Percentiles rank a stretch among this genome's conserved stretches.
phyloP scores from a whole-genome alignment of 2,797 vertebrate species.

The Florisuga fusca region DNA sequence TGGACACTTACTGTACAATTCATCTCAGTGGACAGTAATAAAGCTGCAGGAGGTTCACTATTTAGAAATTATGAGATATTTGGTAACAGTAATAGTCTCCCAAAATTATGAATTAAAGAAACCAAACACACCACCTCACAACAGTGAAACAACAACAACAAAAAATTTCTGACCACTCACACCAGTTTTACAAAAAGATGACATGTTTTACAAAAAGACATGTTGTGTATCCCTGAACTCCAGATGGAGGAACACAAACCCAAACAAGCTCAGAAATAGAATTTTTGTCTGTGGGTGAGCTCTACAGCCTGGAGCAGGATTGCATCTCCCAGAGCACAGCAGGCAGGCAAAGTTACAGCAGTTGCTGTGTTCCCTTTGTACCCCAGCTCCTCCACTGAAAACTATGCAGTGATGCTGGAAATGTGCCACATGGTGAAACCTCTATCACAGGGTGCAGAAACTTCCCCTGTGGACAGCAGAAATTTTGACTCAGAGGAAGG shows the following conservation, averaged over 20 bases:
- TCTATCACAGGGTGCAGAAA: neutral
- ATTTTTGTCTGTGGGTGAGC: neutral
- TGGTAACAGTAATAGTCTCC: neutral
- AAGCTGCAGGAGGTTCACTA: neutral
- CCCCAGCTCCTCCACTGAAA: no score
- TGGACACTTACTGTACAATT: neutral
- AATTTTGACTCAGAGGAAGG: neutral
- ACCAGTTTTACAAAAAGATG: neutral
- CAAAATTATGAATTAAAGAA: neutral
- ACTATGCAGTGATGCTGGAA: accelerated
- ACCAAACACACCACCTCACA: accelerated
- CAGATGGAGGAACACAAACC: neutral
- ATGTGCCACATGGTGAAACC: no score
- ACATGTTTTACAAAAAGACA: no score
- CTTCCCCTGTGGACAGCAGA: neutral
- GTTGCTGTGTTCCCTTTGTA: no score
- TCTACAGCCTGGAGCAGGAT: neutral
- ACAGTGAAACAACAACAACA: neutral
- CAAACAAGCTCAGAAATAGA: neutral
- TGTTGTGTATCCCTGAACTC: neutral
- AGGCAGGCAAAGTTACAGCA: neutral
- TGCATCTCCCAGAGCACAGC: neutral
- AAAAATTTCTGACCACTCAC: neutral
- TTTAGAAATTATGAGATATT: neutral
- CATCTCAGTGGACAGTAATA: neutral